Evolutionary conservation across 2,113 vertebrate species (phyloP).

Genomic region (Nothobranchius kuhntae): DNA sequence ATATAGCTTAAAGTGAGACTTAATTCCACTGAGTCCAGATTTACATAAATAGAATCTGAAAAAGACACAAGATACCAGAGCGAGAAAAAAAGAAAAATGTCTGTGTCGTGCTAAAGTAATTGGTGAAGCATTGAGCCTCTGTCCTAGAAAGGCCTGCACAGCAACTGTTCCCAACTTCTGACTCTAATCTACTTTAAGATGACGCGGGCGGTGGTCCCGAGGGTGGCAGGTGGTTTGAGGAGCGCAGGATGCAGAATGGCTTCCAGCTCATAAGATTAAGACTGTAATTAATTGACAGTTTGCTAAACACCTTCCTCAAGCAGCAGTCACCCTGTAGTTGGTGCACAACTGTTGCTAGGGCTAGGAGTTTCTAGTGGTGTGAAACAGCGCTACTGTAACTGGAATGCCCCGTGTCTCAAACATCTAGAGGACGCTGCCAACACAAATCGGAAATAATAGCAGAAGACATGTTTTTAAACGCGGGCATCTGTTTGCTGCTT

Average conservation of each 20-base stretch:
- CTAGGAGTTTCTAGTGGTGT: neutral
- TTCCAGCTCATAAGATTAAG: slow-evolving; percentile 25
- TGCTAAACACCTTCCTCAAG: slow-evolving; percentile 10
- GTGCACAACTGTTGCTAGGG: neutral
- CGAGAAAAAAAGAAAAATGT: slow-evolving; percentile 27
- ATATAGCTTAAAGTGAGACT: slow-evolving; percentile 42
- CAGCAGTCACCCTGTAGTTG: slow-evolving; percentile 1
- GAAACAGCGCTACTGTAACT: neutral
- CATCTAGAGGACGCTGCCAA: too few species aligned
- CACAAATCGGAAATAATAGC: too few species aligned
- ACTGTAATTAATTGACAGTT: slow-evolving; percentile 38
- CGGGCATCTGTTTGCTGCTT: too few species aligned
- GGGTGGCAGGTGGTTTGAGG: slow-evolving; percentile 51
- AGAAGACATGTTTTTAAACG: too few species aligned
- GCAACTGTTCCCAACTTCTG: slow-evolving; percentile 41
- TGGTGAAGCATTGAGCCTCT: slow-evolving; percentile 42
- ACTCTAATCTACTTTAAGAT: slow-evolving; percentile 42
- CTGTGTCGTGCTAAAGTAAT: slow-evolving; percentile 52
- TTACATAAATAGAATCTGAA: slow-evolving; percentile 69
- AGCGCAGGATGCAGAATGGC: slow-evolving; percentile 23
- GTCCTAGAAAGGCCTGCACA: slow-evolving; percentile 48
- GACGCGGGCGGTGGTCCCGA: slow-evolving; percentile 34
- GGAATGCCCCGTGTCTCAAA: too few species aligned
- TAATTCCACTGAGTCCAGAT: slow-evolving; percentile 65
- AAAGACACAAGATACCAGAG: slow-evolving; percentile 48